Percentiles rank a stretch among this genome's conserved stretches.
phyloP scores from a whole-genome alignment of 1,140 invertebrate genomes.

The Aphidius ervi region DNA sequence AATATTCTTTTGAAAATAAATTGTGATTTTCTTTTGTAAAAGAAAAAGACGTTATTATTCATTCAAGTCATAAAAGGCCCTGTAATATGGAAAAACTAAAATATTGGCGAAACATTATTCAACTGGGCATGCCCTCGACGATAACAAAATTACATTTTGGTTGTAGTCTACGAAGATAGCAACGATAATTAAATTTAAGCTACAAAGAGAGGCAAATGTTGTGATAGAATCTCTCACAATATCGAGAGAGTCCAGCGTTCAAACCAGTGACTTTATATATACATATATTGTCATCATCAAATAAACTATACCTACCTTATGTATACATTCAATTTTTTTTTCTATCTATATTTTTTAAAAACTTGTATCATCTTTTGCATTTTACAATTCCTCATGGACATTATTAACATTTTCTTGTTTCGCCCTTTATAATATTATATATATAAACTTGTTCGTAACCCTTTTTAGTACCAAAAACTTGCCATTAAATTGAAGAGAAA shows the following conservation, averaged over 20 bases:
- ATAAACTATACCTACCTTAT: too few species aligned
- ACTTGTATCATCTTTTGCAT: too few species aligned
- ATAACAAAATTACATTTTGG: slow-evolving; percentile 44
- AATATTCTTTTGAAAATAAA: too few species aligned
- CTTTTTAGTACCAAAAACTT: slow-evolving; percentile 14
- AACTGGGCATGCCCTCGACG: slow-evolving; percentile 42
- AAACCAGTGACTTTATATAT: too few species aligned
- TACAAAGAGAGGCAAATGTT: slow-evolving; percentile 42
- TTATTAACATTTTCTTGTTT: neutral
- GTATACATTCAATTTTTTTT: too few species aligned
- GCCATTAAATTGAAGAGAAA: slow-evolving; percentile 13
- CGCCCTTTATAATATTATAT: neutral
- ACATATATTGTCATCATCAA: too few species aligned
- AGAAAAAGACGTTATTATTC: neutral
- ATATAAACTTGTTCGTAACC: neutral
- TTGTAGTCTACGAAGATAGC: slow-evolving; percentile 44
- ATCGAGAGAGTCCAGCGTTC: too few species aligned
- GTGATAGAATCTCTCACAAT: slow-evolving; percentile 16
- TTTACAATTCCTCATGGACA: too few species aligned
- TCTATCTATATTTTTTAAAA: too few species aligned
- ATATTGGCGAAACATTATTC: slow-evolving; percentile 40
- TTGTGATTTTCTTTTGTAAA: neutral
- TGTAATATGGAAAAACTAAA: slow-evolving; percentile 11
- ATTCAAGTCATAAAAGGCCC: neutral
- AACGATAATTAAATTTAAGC: slow-evolving; percentile 47